Evolutionary conservation across 2,113 vertebrate genomes (phyloP).

Genomic region (Mohoua ochrocephala): DNA sequence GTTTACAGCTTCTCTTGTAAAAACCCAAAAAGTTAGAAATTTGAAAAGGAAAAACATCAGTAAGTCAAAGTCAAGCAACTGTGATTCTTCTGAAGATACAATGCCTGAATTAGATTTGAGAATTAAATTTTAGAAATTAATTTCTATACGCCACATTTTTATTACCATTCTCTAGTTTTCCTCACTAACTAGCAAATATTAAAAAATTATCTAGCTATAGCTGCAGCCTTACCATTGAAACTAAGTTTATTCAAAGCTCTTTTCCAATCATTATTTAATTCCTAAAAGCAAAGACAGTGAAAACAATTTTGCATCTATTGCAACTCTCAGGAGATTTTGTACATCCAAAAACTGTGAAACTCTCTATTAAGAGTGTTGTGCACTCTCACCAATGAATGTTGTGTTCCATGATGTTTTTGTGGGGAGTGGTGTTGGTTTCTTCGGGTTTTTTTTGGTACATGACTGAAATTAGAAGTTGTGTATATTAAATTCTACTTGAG

Average conservation of each 20-base stretch:
- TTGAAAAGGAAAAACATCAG: not conserved
- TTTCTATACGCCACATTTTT: not conserved
- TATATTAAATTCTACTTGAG: not conserved
- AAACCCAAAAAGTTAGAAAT: not conserved
- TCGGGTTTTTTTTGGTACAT: not conserved
- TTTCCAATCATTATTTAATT: not conserved
- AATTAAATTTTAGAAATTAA: not conserved
- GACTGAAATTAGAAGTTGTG: not conserved
- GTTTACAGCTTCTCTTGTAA: not conserved
- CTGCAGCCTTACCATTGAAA: not conserved
- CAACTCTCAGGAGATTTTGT: not conserved
- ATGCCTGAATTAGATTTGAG: not conserved
- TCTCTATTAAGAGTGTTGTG: not conserved
- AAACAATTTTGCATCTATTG: not conserved
- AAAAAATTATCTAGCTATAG: not conserved
- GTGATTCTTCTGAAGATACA: not conserved
- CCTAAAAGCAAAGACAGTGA: not conserved
- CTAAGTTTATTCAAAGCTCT: not conserved
- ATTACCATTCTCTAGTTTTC: not conserved
- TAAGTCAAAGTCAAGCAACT: not conserved
- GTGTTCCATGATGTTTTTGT: not conserved
- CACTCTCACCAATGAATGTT: not conserved
- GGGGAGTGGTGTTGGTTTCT: not conserved
- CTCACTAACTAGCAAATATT: not conserved
- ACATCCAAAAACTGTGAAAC: not conserved